Evolutionary conservation across 2,797 vertebrate species (phyloP), one percentile per base, ranked within the genome.

Genomic region (Oryzias dopingdopingensis): DNA sequence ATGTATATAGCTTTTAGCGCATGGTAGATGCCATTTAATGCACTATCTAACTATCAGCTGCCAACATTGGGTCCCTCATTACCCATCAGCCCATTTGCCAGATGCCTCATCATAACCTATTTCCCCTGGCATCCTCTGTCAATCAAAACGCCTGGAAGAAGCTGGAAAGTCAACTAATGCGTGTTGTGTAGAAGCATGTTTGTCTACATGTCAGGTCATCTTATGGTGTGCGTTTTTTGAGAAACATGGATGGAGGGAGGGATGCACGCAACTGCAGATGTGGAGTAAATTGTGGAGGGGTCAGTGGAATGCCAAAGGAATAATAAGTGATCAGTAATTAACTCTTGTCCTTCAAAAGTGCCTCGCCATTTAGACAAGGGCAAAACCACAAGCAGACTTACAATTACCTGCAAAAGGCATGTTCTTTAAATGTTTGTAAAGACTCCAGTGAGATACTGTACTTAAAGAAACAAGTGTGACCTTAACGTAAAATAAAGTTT

Each of bases 71-170:
- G 72, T 85, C 88, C 79, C 89, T 89, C 85, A 88, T 90, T 89
- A 89, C 89, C 83, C 86, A 85, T 88, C 86, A 87, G 81, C 80
- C 84, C 83, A 79, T 90, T 88, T 88, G 83, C 85, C 88, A 89
- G 86, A 82, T 86, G 85, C 84, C 83, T 90, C 85, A 89, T 90
- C 86, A 88, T 90, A 89, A 88, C 84, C 80, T 80, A 75, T 88
- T 78, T 88, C 84, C 88, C 87, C 56, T 69, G 79, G 79, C 77
- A 50, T 80, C 72, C 72, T 46, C 72, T 86, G 87, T 86, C 88
- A 89, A 72, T 89, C 87, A 87, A 80, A 79, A 67, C 52, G 77
- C 75, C 78, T 72, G 62, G 63, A 78, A 72, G 77, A 80, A 75
- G 74, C 74, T 72, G 71, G 69, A 82, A 81, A 87, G 77, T 85